Conservation (phyloP, 1,140 invertebrate genomes). For the Acyrthosiphon pisum region DNA sequence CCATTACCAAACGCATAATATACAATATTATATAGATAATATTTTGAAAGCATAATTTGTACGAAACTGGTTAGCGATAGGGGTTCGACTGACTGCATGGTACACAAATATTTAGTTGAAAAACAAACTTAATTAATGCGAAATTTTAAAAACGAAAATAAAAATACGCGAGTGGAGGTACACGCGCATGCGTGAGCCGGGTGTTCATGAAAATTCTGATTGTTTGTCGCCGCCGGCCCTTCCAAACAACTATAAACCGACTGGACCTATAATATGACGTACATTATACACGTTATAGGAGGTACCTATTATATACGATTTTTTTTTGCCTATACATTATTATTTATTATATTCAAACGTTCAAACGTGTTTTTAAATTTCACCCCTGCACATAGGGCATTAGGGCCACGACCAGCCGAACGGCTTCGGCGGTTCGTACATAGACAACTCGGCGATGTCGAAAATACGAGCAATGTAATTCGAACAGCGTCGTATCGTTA, state of each 20-base stretch:
- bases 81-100: no score
- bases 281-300: neutral
- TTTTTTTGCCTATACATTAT: no score
- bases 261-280: neutral
- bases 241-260: neutral
- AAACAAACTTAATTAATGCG: neutral
- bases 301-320: neutral
- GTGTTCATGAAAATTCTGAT: neutral
- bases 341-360: neutral
- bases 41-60: neutral
- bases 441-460: neutral
- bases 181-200: neutral
- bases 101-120: neutral
- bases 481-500: neutral
- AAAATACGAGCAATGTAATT: neutral
- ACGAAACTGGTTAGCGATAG: no score
- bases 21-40: neutral
- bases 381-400: neutral
- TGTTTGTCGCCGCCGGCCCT: neutral
- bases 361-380: neutral
- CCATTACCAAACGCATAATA: no score
- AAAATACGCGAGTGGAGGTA: neutral
- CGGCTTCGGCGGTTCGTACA: no score
- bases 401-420: neutral
- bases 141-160: neutral